Base-by-base conservation (phyloP, 2,113 vertebrate genomes). In the Cyprinodon brontotheroides region DNA sequence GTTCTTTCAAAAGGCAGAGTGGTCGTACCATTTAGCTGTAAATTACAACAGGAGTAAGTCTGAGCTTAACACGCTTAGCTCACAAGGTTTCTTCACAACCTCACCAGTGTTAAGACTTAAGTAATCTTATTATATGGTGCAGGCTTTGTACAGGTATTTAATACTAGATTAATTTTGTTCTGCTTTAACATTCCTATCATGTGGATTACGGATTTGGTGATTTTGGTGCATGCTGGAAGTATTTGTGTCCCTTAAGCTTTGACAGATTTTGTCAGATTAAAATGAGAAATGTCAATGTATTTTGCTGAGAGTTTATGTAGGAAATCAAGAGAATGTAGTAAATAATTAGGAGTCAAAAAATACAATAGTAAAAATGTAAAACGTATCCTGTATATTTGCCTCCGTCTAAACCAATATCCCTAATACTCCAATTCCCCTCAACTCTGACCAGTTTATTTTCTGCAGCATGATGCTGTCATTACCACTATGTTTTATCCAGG, bases 1-100 rank as follows among this genome's bases (percentile, higher is more conserved):
- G 61, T 78, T 87, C 47, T 66, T 79, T 50, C 67, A 75, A 71
- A 80, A 66, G 14, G 20, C 37, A 72, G 71, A 81, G 38, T 66
- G 75, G 62, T 66, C 74, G 76, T 77, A 29, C 29, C 29, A 29
- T 29, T 29, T 29, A 75, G 74, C 68, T 82, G 41, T 78, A 70
- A 84, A 81, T 74, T 68, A 76, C 0, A 17, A 36, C 67, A 60
- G 37, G 48, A 40, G 3, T 43, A 2, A 76, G 63, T 74, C 72
- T 6, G 68, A 64, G 73, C 63, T 65, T 72, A 80, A 76, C 61
- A n/a, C 3, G n/a, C 77, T 70, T 22, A 50, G 57, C 61, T 68
- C 47, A 62, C 1, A 9, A 67, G 65, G 36, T 8, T 9, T 40
- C 20, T 48, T 38, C 17, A 37, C 47, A 36, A 37, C 14, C 37